Percentiles rank a stretch among this genome's conserved stretches.
phyloP scores from a whole-genome alignment of 1,140 invertebrate species.

The Drosophila lini region DNA sequence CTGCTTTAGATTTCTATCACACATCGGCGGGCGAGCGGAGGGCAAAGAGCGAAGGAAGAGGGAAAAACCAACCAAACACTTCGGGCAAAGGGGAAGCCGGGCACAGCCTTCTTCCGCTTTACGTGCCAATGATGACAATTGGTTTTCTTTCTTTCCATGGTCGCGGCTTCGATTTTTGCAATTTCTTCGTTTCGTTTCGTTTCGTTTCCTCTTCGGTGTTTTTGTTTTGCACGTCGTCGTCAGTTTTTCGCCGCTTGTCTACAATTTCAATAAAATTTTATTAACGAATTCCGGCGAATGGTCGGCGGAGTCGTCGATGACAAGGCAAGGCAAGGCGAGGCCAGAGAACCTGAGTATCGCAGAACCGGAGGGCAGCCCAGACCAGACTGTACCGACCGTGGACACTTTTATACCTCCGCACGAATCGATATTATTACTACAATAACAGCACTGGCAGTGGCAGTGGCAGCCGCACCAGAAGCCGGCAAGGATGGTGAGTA shows the following conservation, averaged over 20 bases:
- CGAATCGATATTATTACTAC: constrained; percentile 84
- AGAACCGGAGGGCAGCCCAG: constrained; percentile 35
- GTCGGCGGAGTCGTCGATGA: constrained; percentile 73
- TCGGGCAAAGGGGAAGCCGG: constrained; percentile 61
- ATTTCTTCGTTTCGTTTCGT: constrained; percentile 48
- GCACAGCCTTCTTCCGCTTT: constrained; percentile 77
- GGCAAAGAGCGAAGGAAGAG: too few species aligned
- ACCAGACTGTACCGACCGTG: constrained; percentile 46
- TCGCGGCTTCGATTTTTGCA: constrained; percentile 71
- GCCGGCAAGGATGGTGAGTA: background rate
- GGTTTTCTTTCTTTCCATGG: constrained; percentile 70
- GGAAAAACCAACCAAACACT: constrained; percentile 60
- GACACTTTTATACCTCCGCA: constrained; percentile 70
- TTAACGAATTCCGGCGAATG: constrained; percentile 84
- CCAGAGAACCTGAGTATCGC: constrained; percentile 13
- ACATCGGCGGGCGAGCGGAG: constrained; percentile 12
- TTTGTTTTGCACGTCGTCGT: constrained; percentile 80
- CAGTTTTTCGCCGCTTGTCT: constrained; percentile 84
- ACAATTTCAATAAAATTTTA: constrained; percentile 85
- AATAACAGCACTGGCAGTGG: constrained; percentile 54
- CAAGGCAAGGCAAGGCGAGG: constrained; percentile 68
- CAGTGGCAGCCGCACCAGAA: constrained; percentile 14
- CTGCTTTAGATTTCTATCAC: constrained; percentile 79
- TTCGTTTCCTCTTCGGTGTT: constrained; percentile 45
- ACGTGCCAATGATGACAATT: constrained; percentile 83